Base-by-base conservation (phyloP, 37 sponge, comb jelly and placozoan genomes). In the Haliclona indistincta region DNA sequence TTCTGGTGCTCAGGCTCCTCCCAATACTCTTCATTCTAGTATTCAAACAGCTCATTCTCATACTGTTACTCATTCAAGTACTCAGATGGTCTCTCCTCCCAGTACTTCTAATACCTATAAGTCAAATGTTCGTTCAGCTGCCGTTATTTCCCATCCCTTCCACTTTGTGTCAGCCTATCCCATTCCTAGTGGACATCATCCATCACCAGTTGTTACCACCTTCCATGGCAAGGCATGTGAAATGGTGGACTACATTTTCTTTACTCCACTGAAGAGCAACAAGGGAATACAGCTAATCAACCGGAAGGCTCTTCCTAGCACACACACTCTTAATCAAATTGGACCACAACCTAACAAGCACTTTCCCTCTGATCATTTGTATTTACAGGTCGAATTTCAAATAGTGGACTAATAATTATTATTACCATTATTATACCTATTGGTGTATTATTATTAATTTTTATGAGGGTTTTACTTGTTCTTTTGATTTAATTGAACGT, bases 241-340 rank as follows among this genome's bases (percentile, higher is more conserved):
- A 56, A 89, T 72, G 5, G 91, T 91, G 43, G 95, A 95, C 82
- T 95, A 95, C 58, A 91, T 95, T 25, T 87, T 79, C 60, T 88
- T 42, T 42, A 73, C 85, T 0, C 52, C 81, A 3, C 34, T 55
- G 11, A 38, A 28, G 7, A 52, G 5, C 17, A 43, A 34, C 28
- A 38, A 23, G 25, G 71, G 86, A 22, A 73, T 94, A 17, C 75
- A 74, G 2, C 81, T 89, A 39, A 33, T 84, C 28, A 15, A 38
- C 3, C 74, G 90, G 15, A 43, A 73, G 25, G 84, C 70, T 10
- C 72, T 96, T 8, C 86, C 80, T 29, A 77, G 84, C 43, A 77
- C 54, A 13, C 42, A 64, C 8, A 80, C 73, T 17, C 61, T 96
- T 43, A 44, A 23, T 39, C 51, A 79, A 13, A n/a, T 89, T 23